These are phyloP conservation scores for Apamea sordens DNA, from an alignment of 2,888 invertebrate species.

Conservation along the genomic window DNA sequence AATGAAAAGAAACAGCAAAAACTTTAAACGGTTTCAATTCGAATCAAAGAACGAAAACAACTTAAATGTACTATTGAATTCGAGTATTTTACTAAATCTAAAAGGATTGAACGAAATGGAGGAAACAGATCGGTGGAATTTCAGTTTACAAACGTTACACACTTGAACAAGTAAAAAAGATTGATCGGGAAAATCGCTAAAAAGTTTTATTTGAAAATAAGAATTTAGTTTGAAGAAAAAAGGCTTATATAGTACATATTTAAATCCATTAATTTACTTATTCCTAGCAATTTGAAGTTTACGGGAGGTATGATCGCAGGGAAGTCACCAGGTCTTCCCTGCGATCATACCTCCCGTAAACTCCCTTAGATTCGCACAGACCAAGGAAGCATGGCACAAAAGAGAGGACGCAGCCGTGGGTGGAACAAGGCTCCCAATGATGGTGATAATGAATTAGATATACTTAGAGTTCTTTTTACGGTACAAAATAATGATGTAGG, in stretches of 20 bases:
- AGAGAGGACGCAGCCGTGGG: too few species aligned
- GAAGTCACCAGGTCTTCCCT: too few species aligned
- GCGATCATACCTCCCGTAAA: too few species aligned
- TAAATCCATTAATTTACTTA: background rate
- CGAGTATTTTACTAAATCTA: conserved; percentile 35
- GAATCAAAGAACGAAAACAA: conserved; percentile 19
- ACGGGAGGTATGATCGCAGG: background rate
- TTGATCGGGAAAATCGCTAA: conserved; percentile 24
- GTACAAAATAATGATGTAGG: conserved; percentile 8
- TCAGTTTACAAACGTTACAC: conserved; percentile 27
- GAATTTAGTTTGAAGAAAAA: conserved; percentile 5
- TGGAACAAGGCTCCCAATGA: too few species aligned
- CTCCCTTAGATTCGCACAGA: too few species aligned
- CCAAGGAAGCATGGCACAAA: too few species aligned
- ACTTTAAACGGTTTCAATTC: conserved; percentile 17
- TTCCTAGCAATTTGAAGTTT: background rate
- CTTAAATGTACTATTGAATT: conserved; percentile 49
- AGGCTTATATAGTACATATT: background rate
- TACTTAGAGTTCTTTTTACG: background rate
- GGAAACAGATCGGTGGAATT: conserved; percentile 6
- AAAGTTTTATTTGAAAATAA: conserved; percentile 26
- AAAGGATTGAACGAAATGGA: conserved; percentile 37
- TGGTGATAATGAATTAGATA: too few species aligned
- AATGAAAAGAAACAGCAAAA: conserved; percentile 1
- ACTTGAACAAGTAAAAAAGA: conserved; percentile 20